Evolutionary conservation across 2,888 invertebrate genomes (phyloP), one percentile per base, ranked within the genome.

Genomic region (Hydriomena furcata): DNA sequence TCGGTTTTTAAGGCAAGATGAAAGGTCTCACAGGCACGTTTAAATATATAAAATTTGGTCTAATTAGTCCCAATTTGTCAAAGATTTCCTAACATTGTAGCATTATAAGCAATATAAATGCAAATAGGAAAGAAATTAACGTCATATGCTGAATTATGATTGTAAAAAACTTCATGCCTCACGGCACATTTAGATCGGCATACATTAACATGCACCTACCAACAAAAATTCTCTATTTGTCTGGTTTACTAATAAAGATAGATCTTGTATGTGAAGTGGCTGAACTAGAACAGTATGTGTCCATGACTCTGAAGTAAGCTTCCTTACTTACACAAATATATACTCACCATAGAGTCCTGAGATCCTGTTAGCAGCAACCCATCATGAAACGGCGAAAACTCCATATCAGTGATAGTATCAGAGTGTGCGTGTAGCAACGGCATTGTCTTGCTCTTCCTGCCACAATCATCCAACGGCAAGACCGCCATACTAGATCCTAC

Each of bases 301-400:
- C n/a, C n/a, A n/a, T n/a, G n/a, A n/a, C 17, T 17, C 17, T 17
- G 2, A 17, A 17, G 4, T 4, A 17, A 17, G 17, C 17, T 17
- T 41, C 7, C 17, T 36, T 47, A n/a, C 8, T 27, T 5, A 4
- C 6, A 21, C 3, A 34, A 1, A 34, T 28, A 34, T 35, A 25
- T 6, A 73, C 91, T 84, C 76, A 94, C 95, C 83, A 95, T 91
- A 67, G 96, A 96, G 82, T 96, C 96, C 81, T 96, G 96, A 40
- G 96, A 96, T 49, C 97, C 97, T 24, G 98, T 98, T 21, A 97
- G 94, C 65, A 99, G 87, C 35, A 98, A 91, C 25, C 97, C 96
- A 90, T 98, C 98, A 78, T 98, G 97, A 83, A 98, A 98, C 5
- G 98, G 98, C 21, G 98, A 98, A 79, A 99, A 98, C 68, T 96